Evolutionary conservation across 1,140 invertebrate genomes (phyloP).

Genomic region (Aradophagus sp.): DNA sequence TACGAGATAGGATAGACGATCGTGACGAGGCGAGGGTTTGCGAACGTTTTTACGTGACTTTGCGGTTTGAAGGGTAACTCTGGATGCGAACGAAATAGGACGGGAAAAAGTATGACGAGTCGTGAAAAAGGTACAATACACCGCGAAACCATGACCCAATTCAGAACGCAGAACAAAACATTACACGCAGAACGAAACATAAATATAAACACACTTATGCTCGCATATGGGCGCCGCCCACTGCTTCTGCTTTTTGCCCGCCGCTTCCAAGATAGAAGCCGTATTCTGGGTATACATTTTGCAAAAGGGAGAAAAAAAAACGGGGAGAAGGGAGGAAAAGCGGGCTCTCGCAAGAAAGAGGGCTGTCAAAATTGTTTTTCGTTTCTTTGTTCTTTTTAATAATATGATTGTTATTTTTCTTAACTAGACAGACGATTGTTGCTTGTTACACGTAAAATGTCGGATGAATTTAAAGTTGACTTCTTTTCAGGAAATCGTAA

Average conservation of each 20-base stretch:
- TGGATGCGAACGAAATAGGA: slow-evolving; percentile 11
- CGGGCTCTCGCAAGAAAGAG: too few species aligned
- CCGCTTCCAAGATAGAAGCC: not conserved
- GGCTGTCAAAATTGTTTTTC: too few species aligned
- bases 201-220: slow-evolving; percentile 8
- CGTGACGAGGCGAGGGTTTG: slow-evolving; percentile 6
- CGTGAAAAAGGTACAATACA: slow-evolving; percentile 5
- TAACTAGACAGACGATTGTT: too few species aligned
- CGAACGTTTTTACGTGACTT: slow-evolving; percentile 27
- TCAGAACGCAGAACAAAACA: slow-evolving; percentile 2
- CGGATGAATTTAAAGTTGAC: not conserved
- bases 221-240: slow-evolving; percentile 10
- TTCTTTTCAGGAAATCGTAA: not conserved
- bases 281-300: too few species aligned
- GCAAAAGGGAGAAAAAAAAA: not conserved
- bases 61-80: slow-evolving; percentile 10
- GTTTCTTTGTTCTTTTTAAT: too few species aligned
- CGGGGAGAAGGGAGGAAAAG: too few species aligned
- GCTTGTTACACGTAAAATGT: not conserved
- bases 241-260: not conserved
- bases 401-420: too few species aligned
- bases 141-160: slow-evolving; percentile 13
- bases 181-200: slow-evolving; percentile 3
- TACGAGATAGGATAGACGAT: slow-evolving; percentile 4
- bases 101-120: slow-evolving; percentile 18